Evolutionary conservation across 2,888 invertebrate genomes (phyloP).

Genomic region (Melanotus villosus): DNA sequence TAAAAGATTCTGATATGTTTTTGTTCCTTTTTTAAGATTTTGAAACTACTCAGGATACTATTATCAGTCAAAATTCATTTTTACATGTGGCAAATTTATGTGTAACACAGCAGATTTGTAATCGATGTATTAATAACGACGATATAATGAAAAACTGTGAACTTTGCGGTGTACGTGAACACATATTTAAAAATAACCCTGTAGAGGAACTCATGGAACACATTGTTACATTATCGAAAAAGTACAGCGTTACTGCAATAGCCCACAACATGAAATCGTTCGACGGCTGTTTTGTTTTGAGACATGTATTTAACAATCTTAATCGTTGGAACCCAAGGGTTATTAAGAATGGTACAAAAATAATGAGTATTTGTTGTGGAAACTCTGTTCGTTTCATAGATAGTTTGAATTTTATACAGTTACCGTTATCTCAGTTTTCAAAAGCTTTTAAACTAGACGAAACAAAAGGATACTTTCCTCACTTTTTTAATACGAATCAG

Average conservation of each 20-base stretch:
- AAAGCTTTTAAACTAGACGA: constrained; percentile 31
- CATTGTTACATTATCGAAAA: background rate
- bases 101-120: background rate
- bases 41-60: too few relatives aligned
- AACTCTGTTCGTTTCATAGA: constrained; percentile 40
- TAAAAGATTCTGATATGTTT: constrained; percentile 9
- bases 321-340: constrained; percentile 27
- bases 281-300: constrained; percentile 37
- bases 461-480: constrained; percentile 38
- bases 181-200: background rate
- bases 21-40: too few relatives aligned
- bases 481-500: constrained; percentile 46
- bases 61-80: background rate
- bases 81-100: background rate
- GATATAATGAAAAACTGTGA: background rate
- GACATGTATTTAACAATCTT: constrained; percentile 16
- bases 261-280: constrained; percentile 38
- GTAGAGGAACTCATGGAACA: background rate
- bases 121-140: background rate
- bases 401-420: constrained; percentile 34
- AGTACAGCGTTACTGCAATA: constrained; percentile 4
- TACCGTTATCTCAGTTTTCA: constrained; percentile 27
- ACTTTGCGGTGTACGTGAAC: background rate
- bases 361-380: constrained; percentile 28
- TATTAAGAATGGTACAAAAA: constrained; percentile 3